These are phyloP conservation scores for Spilarctia lutea DNA, from an alignment of 2,888 invertebrate genomes.

Conservation along the genomic window DNA sequence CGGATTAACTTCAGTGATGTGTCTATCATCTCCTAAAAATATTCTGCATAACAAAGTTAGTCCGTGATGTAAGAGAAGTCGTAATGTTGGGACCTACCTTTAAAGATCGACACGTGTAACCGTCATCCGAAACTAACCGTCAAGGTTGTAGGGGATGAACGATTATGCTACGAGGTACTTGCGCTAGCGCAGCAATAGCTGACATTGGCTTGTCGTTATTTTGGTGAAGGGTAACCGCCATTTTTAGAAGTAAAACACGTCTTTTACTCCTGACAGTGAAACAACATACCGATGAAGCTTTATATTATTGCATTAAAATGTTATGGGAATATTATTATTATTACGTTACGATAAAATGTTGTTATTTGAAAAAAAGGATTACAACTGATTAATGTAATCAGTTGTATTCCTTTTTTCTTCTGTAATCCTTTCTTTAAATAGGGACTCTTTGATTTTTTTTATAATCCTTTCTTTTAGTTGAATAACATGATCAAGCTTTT, in stretches of 20 bases:
- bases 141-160: conserved; percentile 59
- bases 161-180: conserved; percentile 29
- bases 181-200: conserved; percentile 34
- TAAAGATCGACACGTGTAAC: conserved; percentile 60
- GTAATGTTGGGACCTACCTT: conserved; percentile 33
- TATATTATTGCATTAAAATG: too few relatives aligned
- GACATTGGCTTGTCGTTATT: conserved; percentile 29
- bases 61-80: neutral
- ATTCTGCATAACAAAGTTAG: neutral
- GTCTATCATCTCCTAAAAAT: neutral
- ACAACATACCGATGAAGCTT: too few relatives aligned
- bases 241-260: neutral
- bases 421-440: too few relatives aligned
- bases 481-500: neutral
- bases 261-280: neutral
- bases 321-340: too few relatives aligned
- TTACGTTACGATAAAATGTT: neutral
- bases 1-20: neutral
- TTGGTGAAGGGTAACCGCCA: conserved; percentile 15
- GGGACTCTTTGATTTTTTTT: too few relatives aligned
- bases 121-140: conserved; percentile 59
- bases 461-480: neutral
- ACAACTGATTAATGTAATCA: too few relatives aligned
- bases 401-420: too few relatives aligned
- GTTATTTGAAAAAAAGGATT: neutral